A percentile compares a stretch with the other conserved stretches of the same genome.
phyloP scores from a whole-genome alignment of 2,888 invertebrate species.

The Diachrysia chrysitis region DNA sequence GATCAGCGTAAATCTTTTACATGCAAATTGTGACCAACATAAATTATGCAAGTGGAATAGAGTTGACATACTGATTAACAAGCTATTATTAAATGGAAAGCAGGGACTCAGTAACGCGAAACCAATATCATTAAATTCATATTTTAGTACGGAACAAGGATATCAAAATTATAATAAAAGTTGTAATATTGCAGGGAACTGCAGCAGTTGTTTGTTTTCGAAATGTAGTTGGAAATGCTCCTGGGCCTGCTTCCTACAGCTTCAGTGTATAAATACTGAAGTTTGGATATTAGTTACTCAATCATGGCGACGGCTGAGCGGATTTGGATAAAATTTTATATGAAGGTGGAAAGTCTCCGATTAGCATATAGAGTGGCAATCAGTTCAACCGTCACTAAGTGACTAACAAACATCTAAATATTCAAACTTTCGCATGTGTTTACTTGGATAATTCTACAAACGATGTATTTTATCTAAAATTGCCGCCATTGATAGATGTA shows the following conservation, averaged over 20 bases:
- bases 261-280: neutral
- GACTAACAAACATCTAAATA: constrained; percentile 18
- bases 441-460: neutral
- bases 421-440: constrained; percentile 6
- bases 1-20: constrained; percentile 8
- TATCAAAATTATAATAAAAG: neutral
- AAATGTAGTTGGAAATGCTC: neutral
- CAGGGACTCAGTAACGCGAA: neutral
- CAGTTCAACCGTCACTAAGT: constrained; percentile 2
- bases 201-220: neutral
- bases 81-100: neutral
- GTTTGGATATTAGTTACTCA: constrained; percentile 2
- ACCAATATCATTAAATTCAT: neutral
- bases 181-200: neutral
- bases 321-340: constrained; percentile 5
- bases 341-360: neutral
- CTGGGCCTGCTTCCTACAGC: neutral
- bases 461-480: neutral
- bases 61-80: constrained; percentile 1
- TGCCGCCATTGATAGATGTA: neutral
- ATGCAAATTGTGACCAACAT: constrained; percentile 15
- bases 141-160: neutral
- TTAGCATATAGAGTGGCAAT: constrained; percentile 8
- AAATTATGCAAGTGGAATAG: constrained; percentile 6
- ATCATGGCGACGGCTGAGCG: neutral